Percentiles rank a stretch among this genome's conserved stretches.
Conservation (phyloP, 2,888 invertebrate genomes). For the Eupithecia subumbrata region DNA sequence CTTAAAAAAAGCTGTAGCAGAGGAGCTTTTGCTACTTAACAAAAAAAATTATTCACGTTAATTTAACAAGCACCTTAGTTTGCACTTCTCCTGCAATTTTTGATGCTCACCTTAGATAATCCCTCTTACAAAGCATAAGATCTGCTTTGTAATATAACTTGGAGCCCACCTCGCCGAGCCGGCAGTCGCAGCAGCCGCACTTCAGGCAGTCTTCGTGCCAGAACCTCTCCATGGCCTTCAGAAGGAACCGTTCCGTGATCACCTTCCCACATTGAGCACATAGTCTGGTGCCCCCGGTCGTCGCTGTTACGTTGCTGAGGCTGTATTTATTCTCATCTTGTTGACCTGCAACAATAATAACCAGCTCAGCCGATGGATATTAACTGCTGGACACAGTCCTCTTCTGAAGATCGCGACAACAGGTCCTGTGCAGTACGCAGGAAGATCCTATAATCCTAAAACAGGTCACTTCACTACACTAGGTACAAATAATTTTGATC, state of each 20-base stretch:
- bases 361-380: neutral
- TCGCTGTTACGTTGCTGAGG: constrained; percentile 65
- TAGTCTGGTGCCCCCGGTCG: constrained; percentile 81
- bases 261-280: constrained; percentile 94
- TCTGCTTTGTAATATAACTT: constrained; percentile 96
- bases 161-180: constrained; percentile 96
- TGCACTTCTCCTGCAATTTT: neutral
- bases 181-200: constrained; percentile 95
- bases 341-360: constrained; percentile 63
- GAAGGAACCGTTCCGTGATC: constrained; percentile 91
- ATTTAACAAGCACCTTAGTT: neutral
- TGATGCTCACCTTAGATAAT: constrained; percentile 89
- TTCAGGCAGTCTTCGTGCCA: constrained; percentile 98
- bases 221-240: constrained; percentile 94
- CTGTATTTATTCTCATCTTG: constrained; percentile 78
- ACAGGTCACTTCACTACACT: too few species aligned
- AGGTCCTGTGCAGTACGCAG: neutral
- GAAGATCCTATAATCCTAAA: neutral
- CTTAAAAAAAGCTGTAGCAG: neutral
- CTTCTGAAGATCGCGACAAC: neutral
- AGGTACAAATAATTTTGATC: constrained; percentile 12
- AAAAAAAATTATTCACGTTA: too few species aligned
- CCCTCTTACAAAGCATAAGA: constrained; percentile 94
- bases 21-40: neutral
- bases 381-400: neutral